These are phyloP conservation scores for Troides oblongomaculatus DNA, from an alignment of 2,888 invertebrate species.

Conservation along the genomic window DNA sequence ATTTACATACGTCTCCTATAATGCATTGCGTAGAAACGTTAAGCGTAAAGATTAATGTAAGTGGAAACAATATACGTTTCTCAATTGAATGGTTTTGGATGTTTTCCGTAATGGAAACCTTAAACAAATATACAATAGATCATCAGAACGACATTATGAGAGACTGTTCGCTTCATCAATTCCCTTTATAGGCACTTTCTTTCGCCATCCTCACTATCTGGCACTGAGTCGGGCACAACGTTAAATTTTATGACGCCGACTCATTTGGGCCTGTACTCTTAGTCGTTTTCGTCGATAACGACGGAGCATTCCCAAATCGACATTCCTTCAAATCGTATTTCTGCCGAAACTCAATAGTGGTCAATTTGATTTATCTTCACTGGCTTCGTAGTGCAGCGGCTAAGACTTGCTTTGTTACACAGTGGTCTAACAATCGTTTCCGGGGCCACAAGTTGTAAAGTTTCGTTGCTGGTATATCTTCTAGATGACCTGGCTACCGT, in stretches of 20 bases:
- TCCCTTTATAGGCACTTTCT: constrained; percentile 72
- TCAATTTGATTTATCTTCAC: neutral
- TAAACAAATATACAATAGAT: constrained; percentile 30
- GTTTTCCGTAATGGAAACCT: constrained; percentile 10
- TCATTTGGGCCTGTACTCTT: constrained; percentile 65
- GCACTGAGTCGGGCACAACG: constrained; percentile 57
- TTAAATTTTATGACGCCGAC: constrained; percentile 72
- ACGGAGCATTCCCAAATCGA: constrained; percentile 34
- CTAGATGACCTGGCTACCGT: too few species aligned
- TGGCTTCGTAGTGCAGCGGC: too few species aligned
- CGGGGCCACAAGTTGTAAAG: too few species aligned
- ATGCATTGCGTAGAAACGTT: too few species aligned
- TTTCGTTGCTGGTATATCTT: too few species aligned
- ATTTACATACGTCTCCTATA: too few species aligned
- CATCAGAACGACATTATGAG: constrained; percentile 44
- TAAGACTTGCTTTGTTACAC: too few species aligned
- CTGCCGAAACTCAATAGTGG: neutral
- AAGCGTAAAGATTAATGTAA: too few species aligned
- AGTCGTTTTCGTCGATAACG: constrained; percentile 55
- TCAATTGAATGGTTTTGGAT: neutral
- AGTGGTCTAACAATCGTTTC: too few species aligned
- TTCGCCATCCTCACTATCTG: constrained; percentile 70
- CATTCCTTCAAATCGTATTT: constrained; percentile 24
- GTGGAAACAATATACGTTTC: neutral
- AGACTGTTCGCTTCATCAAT: constrained; percentile 63